A percentile compares a stretch with the other conserved stretches of the same genome.
Conservation (phyloP, 2,113 vertebrate genomes). For the Pseudorasbora parva region DNA sequence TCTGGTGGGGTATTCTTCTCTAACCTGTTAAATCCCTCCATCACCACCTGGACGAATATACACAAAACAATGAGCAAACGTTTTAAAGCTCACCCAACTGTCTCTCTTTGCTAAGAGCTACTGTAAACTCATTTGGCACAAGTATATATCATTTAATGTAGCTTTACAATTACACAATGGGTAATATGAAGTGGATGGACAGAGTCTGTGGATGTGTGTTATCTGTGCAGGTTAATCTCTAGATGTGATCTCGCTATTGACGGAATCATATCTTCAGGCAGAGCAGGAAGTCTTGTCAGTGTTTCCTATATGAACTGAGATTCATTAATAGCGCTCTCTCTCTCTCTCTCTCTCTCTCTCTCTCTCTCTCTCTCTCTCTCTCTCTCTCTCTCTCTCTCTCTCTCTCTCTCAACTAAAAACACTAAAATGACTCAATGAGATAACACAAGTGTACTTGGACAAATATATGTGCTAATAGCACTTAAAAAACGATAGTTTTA, state of each 20-base stretch:
- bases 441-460: too few species aligned
- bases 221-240: slow-evolving; percentile 18
- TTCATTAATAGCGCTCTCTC: not conserved
- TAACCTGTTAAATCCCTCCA: slow-evolving; percentile 21
- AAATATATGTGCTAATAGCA: too few species aligned
- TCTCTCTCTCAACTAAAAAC: too few species aligned
- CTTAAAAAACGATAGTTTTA: too few species aligned
- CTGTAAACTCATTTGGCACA: slow-evolving; percentile 7
- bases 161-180: not conserved
- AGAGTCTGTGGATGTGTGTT: slow-evolving; percentile 34
- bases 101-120: not conserved
- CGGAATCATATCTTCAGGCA: slow-evolving; percentile 27
- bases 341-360: too few species aligned
- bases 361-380: too few species aligned
- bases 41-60: slow-evolving; percentile 51
- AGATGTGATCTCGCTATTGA: slow-evolving; percentile 18
- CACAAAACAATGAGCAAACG: not conserved
- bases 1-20: slow-evolving; percentile 78
- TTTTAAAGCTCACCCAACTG: not conserved
- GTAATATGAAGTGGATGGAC: not conserved
- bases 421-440: too few species aligned
- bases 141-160: not conserved
- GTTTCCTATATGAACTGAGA: not conserved
- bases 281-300: not conserved
- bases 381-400: too few species aligned